Evolutionary conservation across 2,888 invertebrate genomes (phyloP).

Genomic region (Calephelis perditalis): DNA sequence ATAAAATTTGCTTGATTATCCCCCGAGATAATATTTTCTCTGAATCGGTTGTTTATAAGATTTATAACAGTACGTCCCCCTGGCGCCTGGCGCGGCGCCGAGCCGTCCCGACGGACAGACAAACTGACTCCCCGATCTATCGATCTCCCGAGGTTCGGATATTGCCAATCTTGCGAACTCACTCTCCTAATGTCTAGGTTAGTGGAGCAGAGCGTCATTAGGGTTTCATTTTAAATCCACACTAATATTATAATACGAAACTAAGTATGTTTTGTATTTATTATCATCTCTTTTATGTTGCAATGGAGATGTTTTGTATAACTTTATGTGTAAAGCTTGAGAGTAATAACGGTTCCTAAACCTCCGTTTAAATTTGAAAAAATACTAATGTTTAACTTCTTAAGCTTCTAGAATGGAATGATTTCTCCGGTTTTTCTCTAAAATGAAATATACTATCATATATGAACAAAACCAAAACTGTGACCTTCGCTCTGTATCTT

Average conservation of each 20-base stretch:
- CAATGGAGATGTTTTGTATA: too few species aligned
- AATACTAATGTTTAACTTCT: too few species aligned
- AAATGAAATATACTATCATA: too few species aligned
- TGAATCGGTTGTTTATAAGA: constrained; percentile 27
- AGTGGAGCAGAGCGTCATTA: neutral
- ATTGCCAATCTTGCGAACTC: constrained; percentile 39
- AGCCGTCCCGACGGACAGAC: constrained; percentile 70
- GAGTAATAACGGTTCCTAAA: too few species aligned
- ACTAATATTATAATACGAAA: neutral
- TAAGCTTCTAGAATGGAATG: too few species aligned
- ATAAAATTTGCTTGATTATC: constrained; percentile 15
- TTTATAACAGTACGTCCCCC: constrained; percentile 55
- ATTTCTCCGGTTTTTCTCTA: too few species aligned
- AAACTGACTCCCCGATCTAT: constrained; percentile 49
- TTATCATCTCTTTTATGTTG: too few species aligned
- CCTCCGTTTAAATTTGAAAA: too few species aligned
- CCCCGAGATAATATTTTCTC: constrained; percentile 4
- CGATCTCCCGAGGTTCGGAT: constrained; percentile 55
- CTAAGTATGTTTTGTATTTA: too few species aligned
- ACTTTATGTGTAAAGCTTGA: too few species aligned
- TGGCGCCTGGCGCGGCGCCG: constrained; percentile 61
- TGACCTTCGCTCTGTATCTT: too few species aligned
- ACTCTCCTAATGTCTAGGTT: constrained; percentile 22
- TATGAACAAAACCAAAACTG: too few species aligned
- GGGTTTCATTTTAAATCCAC: neutral